phyloP scores from a whole-genome alignment of 1,140 invertebrate species.

The Diuraphis noxia region DNA sequence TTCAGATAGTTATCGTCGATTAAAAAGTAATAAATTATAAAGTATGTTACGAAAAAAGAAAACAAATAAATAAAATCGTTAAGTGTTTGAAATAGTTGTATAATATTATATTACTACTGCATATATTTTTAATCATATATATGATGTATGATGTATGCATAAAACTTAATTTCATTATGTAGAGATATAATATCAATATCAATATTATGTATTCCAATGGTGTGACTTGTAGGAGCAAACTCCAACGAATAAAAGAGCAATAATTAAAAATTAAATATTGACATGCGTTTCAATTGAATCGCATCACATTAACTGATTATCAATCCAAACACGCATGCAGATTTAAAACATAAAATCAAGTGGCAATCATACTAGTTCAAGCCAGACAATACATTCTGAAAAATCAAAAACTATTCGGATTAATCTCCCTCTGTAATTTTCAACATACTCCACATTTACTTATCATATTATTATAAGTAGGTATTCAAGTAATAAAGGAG shows the following conservation, averaged over 20 bases:
- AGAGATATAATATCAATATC: not conserved
- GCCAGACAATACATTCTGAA: too few relatives aligned
- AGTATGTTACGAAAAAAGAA: not conserved
- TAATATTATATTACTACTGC: too few relatives aligned
- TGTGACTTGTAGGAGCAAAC: not conserved
- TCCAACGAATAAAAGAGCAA: not conserved
- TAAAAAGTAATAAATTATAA: not conserved
- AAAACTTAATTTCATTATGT: not conserved
- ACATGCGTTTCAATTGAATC: not conserved
- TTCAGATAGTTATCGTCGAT: not conserved
- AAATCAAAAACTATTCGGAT: too few relatives aligned
- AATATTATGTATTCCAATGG: not conserved
- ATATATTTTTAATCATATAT: too few relatives aligned
- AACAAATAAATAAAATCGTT: not conserved
- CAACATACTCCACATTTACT: too few relatives aligned
- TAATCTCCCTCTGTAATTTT: too few relatives aligned
- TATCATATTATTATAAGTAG: too few relatives aligned
- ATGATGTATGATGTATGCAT: not conserved
- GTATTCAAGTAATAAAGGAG: too few relatives aligned
- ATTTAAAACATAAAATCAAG: too few relatives aligned
- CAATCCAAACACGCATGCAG: too few relatives aligned
- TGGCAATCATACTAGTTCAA: too few relatives aligned
- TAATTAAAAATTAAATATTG: not conserved
- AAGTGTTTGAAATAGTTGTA: not conserved
- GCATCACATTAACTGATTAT: not conserved